phyloP scores from a whole-genome alignment of 2,888 invertebrate genomes.

The Lepidochrysops patricia region DNA sequence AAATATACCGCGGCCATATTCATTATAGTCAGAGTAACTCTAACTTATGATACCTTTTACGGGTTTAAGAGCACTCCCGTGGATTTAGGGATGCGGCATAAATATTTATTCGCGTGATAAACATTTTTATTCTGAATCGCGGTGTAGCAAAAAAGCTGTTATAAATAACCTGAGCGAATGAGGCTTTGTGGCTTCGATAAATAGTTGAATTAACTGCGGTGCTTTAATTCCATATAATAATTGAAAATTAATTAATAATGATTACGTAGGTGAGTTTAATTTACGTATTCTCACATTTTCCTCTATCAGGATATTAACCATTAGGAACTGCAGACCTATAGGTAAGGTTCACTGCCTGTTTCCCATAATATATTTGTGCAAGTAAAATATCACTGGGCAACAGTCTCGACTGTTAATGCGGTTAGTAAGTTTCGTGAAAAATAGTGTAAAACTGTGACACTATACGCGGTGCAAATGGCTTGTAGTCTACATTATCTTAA shows the following conservation, averaged over 20 bases:
- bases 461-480: background rate
- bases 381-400: background rate
- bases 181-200: background rate
- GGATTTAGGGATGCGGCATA: slow-evolving; percentile 20
- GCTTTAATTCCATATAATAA: background rate
- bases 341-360: too few species aligned
- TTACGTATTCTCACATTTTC: too few species aligned
- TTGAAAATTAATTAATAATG: background rate
- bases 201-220: background rate
- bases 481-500: background rate
- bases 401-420: slow-evolving; percentile 25
- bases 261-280: background rate
- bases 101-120: slow-evolving; percentile 8
- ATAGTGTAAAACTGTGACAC: slow-evolving; percentile 11
- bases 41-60: slow-evolving; percentile 63
- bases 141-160: background rate
- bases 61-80: slow-evolving; percentile 55
- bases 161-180: background rate
- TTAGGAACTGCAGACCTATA: too few species aligned
- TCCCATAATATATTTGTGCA: too few species aligned
- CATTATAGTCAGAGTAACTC: slow-evolving; percentile 60
- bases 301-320: too few species aligned
- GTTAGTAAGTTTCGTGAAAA: slow-evolving; percentile 26
- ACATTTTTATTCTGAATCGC: background rate
- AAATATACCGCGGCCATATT: slow-evolving; percentile 67